Conservation (phyloP, 2,888 invertebrate species). For the Geophilus truncorum region DNA sequence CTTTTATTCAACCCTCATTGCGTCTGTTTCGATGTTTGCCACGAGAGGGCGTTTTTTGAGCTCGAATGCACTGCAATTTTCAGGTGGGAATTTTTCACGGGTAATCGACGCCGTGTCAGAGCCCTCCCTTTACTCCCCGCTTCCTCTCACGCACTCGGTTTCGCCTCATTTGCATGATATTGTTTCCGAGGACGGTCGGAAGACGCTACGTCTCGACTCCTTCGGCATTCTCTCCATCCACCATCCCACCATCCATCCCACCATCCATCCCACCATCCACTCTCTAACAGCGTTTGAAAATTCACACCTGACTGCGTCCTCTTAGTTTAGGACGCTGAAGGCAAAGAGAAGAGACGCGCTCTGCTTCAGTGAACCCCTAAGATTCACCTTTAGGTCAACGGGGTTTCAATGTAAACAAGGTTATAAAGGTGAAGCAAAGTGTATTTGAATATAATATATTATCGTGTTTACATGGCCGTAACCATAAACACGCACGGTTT, state of each 20-base stretch:
- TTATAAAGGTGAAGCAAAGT: background rate
- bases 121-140: background rate
- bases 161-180: constrained; percentile 16
- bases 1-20: background rate
- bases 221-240: background rate
- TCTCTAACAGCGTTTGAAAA: background rate
- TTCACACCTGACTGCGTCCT: constrained; percentile 5
- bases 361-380: background rate
- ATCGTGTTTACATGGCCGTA: background rate
- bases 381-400: background rate
- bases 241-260: background rate
- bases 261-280: too few species aligned
- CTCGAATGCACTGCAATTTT: constrained; percentile 6
- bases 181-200: constrained; percentile 9
- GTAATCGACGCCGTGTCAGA: constrained; percentile 10
- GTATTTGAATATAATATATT: constrained; percentile 19
- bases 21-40: background rate
- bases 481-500: background rate
- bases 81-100: constrained; percentile 15
- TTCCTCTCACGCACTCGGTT: background rate
- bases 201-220: background rate
- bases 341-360: background rate
- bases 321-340: background rate
- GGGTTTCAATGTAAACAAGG: background rate
- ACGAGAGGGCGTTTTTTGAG: constrained; percentile 10